Base-by-base conservation (phyloP, 2,888 invertebrate species). In the Corbicula japonica region DNA sequence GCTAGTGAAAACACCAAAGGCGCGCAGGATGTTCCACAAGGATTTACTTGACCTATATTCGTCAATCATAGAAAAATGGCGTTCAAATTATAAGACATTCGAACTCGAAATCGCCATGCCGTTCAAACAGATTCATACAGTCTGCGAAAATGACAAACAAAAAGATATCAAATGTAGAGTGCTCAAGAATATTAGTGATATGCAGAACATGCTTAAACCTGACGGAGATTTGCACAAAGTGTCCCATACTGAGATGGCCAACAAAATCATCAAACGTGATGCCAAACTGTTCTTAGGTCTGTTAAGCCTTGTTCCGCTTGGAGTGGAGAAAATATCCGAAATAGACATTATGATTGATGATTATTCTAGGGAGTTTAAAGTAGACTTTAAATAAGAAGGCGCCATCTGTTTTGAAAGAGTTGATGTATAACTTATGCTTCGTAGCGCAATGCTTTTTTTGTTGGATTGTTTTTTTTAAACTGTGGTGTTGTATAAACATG, bases 261-360 rank as follows among this genome's bases (percentile, higher is more conserved):
- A 62, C 28, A 89, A 87, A 35, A 65, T 90, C 0, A 41, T 89
- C 18, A 78, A 79, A 12, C 71, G 86, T 26, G 91, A 91, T 70
- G 86, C 86, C 26, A 81, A 79, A 6, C 63, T 91, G 18, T 89
- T 89, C 72, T 76, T 87, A 21, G 91, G 91, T 5, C 75, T 90
- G 2, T 77, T 91, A 6, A 87, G 88, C 60, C 71, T 90, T 0
- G 76, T 91, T 12, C 89, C 91, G 0, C 68, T 90, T 15, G 86
- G 85, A 1, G 63, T 88, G 8, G 89, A 89, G 44, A 80, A 80
- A 23, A 75, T 88, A 1, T 72, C 86, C 4, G 90, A 90, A 38
- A 87, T 91, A 32, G 90, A 90, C 58, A 86, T 87, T 41, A 69
- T 74, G 28, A 76, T 89, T 32, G 91, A 91, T 50, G 91, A 91